Evolutionary conservation across 2,888 invertebrate genomes (phyloP).

Genomic region (Drosophila anceps): DNA sequence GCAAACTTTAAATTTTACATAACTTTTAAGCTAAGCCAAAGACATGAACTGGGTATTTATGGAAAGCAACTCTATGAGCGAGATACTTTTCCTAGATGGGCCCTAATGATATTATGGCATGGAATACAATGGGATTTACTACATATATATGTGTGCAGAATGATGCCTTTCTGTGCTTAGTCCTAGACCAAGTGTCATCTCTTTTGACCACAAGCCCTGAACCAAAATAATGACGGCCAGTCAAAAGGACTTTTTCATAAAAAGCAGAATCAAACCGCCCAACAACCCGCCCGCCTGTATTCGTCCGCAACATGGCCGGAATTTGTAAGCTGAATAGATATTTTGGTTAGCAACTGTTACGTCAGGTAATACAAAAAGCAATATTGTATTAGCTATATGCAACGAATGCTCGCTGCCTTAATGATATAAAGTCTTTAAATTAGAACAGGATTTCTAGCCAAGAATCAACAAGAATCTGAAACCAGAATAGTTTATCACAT

Average conservation of each 20-base stretch:
- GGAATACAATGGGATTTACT: not conserved
- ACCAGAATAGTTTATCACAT: not conserved
- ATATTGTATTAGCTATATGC: not conserved
- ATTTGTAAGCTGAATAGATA: not conserved
- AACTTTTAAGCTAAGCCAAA: not conserved
- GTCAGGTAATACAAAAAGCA: not conserved
- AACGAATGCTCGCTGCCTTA: not conserved
- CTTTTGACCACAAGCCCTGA: not conserved
- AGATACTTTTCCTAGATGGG: not conserved
- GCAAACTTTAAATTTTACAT: not conserved
- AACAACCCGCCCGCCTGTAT: not conserved
- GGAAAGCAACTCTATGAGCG: not conserved
- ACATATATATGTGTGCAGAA: not conserved
- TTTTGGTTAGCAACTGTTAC: not conserved
- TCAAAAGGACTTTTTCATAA: not conserved
- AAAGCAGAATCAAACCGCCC: not conserved
- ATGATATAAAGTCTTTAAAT: not conserved
- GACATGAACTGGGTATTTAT: not conserved
- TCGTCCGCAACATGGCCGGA: not conserved
- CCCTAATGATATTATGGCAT: too few species aligned
- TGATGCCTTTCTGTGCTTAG: not conserved
- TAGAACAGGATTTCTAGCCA: not conserved
- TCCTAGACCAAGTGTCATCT: too few species aligned
- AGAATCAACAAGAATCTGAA: not conserved
- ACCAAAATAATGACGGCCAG: not conserved